Evolutionary conservation across 1,140 invertebrate species (phyloP).

Genomic region (Hirudo medicinalis): DNA sequence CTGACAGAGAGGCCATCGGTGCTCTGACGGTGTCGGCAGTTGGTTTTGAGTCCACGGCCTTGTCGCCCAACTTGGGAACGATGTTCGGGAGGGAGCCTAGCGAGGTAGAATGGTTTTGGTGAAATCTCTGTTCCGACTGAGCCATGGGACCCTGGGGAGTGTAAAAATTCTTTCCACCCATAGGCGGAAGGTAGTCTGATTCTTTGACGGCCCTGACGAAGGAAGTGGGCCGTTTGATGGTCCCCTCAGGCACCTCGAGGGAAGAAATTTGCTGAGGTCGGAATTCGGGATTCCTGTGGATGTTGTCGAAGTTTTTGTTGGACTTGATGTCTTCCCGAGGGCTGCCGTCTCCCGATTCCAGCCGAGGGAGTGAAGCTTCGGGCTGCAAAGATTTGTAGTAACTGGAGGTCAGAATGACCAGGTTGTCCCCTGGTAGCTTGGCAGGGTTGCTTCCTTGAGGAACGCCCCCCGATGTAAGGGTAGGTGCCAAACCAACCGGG

Average conservation of each 20-base stretch:
- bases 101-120: background rate
- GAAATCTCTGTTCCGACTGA: no score
- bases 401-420: no score
- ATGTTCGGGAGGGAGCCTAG: background rate
- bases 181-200: background rate
- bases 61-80: background rate
- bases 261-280: background rate
- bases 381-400: no score
- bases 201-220: background rate
- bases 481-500: background rate
- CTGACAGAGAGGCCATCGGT: slow-evolving; percentile 5
- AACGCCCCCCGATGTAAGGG: background rate
- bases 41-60: background rate
- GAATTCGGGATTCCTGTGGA: slow-evolving; percentile 1
- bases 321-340: background rate
- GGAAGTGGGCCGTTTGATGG: background rate
- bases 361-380: no score
- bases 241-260: background rate
- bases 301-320: background rate
- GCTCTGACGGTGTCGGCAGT: background rate
- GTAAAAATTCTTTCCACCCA: background rate
- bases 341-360: no score
- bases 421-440: no score
- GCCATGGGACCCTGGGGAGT: background rate
- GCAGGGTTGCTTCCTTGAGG: no score